Conservation (phyloP, 2,113 vertebrate genomes). For the Dendropsophus ebraccatus region DNA sequence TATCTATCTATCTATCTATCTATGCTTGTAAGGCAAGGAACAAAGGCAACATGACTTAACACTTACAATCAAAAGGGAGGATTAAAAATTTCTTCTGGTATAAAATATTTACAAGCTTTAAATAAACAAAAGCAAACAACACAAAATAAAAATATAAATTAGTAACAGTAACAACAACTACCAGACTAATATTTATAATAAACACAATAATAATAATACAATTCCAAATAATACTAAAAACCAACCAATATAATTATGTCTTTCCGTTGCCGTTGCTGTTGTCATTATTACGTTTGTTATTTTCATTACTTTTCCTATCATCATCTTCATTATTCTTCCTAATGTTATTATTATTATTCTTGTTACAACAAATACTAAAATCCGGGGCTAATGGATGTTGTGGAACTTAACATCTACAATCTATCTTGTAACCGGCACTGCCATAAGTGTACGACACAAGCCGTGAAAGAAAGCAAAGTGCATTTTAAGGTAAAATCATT, state of each 20-base stretch:
- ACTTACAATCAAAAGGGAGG: neutral
- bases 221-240: neutral
- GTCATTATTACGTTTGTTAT: neutral
- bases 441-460: neutral
- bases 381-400: neutral
- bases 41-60: no score
- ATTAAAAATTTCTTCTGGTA: neutral
- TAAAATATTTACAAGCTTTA: neutral
- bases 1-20: no score
- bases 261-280: neutral
- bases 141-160: neutral
- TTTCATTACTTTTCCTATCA: neutral
- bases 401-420: conserved; percentile 1
- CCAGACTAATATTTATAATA: neutral
- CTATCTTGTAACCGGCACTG: neutral
- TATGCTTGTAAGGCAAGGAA: no score
- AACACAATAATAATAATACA: neutral
- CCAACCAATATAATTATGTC: neutral
- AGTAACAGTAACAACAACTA: neutral
- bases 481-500: conserved; percentile 43
- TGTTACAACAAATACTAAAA: neutral
- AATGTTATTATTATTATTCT: neutral
- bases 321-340: neutral
- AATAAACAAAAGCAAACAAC: neutral
- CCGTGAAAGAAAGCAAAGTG: conserved; percentile 23